Conservation (phyloP, 92 coral and sea anemone genomes). For the Zoanthus sociatus region DNA sequence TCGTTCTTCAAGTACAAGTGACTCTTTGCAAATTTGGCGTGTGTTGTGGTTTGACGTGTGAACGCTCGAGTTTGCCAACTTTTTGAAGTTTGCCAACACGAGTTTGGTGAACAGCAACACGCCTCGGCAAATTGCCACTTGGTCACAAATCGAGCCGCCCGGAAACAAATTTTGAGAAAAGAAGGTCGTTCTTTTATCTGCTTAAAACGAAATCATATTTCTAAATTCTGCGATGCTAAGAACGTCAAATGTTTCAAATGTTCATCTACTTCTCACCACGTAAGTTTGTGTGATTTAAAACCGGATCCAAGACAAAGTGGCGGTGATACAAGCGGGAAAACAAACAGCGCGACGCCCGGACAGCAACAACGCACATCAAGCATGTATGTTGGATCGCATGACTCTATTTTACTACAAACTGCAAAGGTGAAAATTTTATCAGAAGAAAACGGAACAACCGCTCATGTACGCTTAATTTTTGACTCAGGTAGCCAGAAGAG, state of each 20-base stretch:
- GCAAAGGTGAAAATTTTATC: constrained; percentile 56
- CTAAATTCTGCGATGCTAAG: constrained; percentile 57
- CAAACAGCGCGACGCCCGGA: background rate
- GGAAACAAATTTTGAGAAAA: constrained; percentile 61
- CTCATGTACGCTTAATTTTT: constrained; percentile 57
- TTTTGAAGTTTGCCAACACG: no score
- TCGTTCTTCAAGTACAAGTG: no score
- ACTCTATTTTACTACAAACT: constrained; percentile 66
- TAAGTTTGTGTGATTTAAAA: constrained; percentile 64
- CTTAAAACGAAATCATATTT: constrained; percentile 62
- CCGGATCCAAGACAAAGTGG: constrained; percentile 6
- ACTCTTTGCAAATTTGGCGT: no score
- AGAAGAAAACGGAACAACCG: background rate
- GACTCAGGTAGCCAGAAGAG: constrained; percentile 77
- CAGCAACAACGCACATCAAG: constrained; percentile 5
- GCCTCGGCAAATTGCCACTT: constrained; percentile 65
- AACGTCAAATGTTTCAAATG: constrained; percentile 63
- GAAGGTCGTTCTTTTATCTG: constrained; percentile 72
- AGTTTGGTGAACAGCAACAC: constrained; percentile 54
- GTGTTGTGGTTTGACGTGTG: no score
- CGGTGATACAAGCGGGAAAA: constrained; percentile 38
- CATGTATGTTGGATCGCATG: constrained; percentile 56
- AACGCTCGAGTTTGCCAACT: no score
- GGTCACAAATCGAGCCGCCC: constrained; percentile 57
- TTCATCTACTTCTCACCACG: constrained; percentile 70